Evolutionary conservation across 2,888 invertebrate species (phyloP), one percentile per base, ranked within the genome.

Genomic region (Hypselothyrea guttata): DNA sequence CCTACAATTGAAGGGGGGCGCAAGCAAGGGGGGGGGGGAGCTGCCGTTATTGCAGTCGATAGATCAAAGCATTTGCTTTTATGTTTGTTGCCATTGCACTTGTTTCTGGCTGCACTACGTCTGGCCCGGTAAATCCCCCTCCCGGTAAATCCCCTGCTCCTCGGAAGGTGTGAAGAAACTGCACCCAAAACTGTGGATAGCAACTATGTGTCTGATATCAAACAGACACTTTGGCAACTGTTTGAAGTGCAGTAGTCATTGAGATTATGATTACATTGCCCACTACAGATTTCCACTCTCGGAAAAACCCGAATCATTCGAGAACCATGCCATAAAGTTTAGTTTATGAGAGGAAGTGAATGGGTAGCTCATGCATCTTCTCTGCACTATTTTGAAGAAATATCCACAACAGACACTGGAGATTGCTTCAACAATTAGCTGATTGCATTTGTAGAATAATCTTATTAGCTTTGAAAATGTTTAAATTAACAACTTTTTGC

Each of bases 221-320:
- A 86, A 86, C 83, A 84, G 83, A 84, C 83, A 69, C 85, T 53
- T 86, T 85, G 83, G 83, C 83, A 84, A 85, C 86, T 85, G 81
- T 85, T 85, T 86, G 86, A 86, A 83, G 83, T 86, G 83, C 79
- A 83, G 63, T 22, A 22, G 22, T 81, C 84, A 67, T 65, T 57
- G 64, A 59, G 76, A 76, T 81, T 74, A 60, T 63, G 59, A 74
- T 66, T 69, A 71, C 65, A 62, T 22, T 22, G 22, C 22, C 22
- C 5, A 22, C 22, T 22, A 22, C 22, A 22, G 22, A 5, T 22
- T 22, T 22, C 2, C 22, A 22, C 22, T 22, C 22, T n/a, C n/a
- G n/a, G 22, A 22, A 22, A 22, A 22, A 22, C 2, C 22, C 5
- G n/a, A n/a, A n/a, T n/a, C n/a, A n/a, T 4, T 22, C 22, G 22